phyloP scores from a whole-genome alignment of 2,113 vertebrate species.

The Rhea americana region DNA sequence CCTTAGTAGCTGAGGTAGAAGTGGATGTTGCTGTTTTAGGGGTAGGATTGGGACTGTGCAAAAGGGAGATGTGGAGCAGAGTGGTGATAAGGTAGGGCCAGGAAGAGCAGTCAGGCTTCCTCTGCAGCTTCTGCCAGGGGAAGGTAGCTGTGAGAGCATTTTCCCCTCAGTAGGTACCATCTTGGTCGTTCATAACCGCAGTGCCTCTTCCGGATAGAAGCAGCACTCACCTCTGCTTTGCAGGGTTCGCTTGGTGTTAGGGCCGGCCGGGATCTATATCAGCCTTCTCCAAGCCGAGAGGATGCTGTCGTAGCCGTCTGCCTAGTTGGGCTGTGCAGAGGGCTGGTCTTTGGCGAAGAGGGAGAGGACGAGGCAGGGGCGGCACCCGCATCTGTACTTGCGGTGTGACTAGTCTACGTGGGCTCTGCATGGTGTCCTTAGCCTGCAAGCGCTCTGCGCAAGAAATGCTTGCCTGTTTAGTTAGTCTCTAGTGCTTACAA shows the following conservation, averaged over 20 bases:
- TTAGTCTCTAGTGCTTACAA: neutral
- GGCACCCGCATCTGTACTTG: neutral
- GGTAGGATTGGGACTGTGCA: neutral
- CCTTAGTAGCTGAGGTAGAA: neutral
- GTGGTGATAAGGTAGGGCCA: neutral
- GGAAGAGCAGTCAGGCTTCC: neutral
- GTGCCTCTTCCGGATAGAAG: neutral
- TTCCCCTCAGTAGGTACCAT: neutral
- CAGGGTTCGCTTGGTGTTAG: neutral
- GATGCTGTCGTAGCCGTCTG: neutral
- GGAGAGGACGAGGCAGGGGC: neutral
- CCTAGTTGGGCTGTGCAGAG: too few species aligned
- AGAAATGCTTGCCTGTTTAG: neutral
- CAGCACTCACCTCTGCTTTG: neutral
- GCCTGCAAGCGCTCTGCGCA: neutral
- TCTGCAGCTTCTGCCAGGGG: neutral
- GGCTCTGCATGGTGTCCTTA: neutral
- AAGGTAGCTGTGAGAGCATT: neutral
- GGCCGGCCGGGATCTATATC: neutral
- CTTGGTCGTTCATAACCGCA: neutral
- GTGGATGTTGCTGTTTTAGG: neutral
- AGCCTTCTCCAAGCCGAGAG: neutral
- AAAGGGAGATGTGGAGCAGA: rapidly evolving
- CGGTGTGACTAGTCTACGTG: neutral
- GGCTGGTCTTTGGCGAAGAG: neutral